These are phyloP conservation scores for Margarornis squamiger DNA, from an alignment of 2,797 vertebrate genomes.

Conservation along the genomic window DNA sequence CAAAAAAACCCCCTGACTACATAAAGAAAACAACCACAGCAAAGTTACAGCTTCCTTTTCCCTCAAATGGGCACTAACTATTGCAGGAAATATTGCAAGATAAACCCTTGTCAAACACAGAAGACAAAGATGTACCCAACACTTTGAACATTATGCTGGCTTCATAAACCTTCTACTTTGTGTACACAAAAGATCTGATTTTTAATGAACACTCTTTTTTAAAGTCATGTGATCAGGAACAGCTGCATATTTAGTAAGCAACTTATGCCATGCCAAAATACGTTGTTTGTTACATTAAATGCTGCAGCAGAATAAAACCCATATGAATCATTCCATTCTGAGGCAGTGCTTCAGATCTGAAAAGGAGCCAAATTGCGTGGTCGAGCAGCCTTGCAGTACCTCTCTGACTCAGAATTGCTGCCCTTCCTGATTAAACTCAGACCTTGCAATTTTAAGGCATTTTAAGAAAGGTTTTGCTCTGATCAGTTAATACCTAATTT, in stretches of 20 bases:
- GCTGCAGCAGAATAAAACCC: background rate
- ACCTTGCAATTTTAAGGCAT: background rate
- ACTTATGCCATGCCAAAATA: background rate
- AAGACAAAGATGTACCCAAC: background rate
- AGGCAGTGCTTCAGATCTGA: background rate
- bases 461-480: background rate
- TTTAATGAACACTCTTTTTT: background rate
- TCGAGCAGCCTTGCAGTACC: background rate
- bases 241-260: background rate
- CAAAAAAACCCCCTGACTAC: background rate
- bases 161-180: background rate
- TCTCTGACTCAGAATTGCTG: background rate
- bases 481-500: background rate
- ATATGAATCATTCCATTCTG: background rate
- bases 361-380: background rate
- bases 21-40: background rate
- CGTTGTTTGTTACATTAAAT: background rate
- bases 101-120: background rate
- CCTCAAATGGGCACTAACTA: background rate
- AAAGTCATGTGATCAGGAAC: background rate
- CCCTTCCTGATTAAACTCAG: background rate
- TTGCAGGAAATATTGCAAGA: conserved; percentile 24
- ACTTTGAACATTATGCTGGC: background rate
- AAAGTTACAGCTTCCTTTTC: background rate
- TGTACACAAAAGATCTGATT: background rate